Evolutionary conservation across 2,888 invertebrate genomes (phyloP), one percentile per base, ranked within the genome.

Genomic region (Ypsolopha scabrella): DNA sequence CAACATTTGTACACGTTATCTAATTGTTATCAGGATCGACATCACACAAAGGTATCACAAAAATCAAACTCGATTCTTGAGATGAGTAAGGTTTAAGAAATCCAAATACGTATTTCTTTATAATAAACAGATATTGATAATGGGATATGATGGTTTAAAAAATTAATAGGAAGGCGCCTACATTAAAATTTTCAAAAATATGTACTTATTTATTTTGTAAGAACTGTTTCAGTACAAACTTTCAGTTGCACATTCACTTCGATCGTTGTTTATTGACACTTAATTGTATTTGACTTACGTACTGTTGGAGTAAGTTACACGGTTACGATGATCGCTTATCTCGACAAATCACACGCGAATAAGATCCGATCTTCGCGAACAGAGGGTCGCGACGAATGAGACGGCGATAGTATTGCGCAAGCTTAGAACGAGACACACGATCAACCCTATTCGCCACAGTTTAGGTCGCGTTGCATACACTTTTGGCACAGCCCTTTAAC

Each of bases 331-430:
- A 61, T 67, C 65, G 39, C n/a, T 39, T 70, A 65, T 65, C 68
- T 68, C 66, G 64, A 67, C 72, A 70, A 68, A 74, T 72, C 75
- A 76, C 76, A 65, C 71, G 67, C 74, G 70, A 69, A 63, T 73
- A 67, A 64, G 61, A 64, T 61, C 69, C 65, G 24, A 24, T 24
- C 24, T 64, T 59, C 64, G 63, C 55, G 60, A 61, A 60, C 59
- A 57, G 58, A 63, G 59, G 38, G 11, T 58, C 54, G 59, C 51
- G 53, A 53, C 59, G 68, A 75, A 65, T 58, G 72, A 70, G 73
- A 74, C 55, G 57, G 60, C 60, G 57, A 65, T 62, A 68, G 60
- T 66, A 67, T 78, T 75, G 77, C 75, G 78, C 73, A 80, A 77
- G 67, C 63, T 65, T 58, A 72, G 73, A 79, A 63, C 59, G 70